These are phyloP conservation scores for Bhutanitis thaidina DNA, from an alignment of 2,888 invertebrate species.

Conservation along the genomic window DNA sequence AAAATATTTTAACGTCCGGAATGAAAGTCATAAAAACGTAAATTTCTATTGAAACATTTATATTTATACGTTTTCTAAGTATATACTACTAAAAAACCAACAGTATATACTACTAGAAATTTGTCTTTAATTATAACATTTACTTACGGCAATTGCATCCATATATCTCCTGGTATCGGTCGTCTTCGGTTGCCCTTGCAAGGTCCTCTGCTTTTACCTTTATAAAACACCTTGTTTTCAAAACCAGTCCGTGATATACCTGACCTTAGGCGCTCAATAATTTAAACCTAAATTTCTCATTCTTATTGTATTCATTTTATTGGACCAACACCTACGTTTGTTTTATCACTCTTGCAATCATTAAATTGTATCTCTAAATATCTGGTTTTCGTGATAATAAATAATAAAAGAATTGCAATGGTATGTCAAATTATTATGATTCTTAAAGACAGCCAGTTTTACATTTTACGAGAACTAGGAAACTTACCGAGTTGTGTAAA, in stretches of 20 bases:
- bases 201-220: constrained; percentile 20
- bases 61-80: too few relatives aligned
- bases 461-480: too few relatives aligned
- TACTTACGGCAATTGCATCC: constrained; percentile 67
- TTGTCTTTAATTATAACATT: too few relatives aligned
- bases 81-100: too few relatives aligned
- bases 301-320: constrained; percentile 3
- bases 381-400: too few relatives aligned
- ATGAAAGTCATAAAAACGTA: too few relatives aligned
- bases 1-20: too few relatives aligned
- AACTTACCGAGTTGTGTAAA: constrained; percentile 6
- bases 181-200: constrained; percentile 26
- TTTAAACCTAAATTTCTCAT: constrained; percentile 15
- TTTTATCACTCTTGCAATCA: background rate
- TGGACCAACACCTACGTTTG: background rate
- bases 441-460: too few relatives aligned
- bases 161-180: constrained; percentile 34
- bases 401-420: too few relatives aligned
- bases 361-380: background rate
- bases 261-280: constrained; percentile 11
- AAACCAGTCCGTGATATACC: constrained; percentile 19
- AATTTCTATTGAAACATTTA: too few relatives aligned
- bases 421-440: too few relatives aligned
- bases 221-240: constrained; percentile 12
- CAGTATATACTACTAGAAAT: too few relatives aligned